These are phyloP conservation scores for Cynaeus angustus DNA, from an alignment of 2,888 invertebrate genomes.

Conservation along the genomic window DNA sequence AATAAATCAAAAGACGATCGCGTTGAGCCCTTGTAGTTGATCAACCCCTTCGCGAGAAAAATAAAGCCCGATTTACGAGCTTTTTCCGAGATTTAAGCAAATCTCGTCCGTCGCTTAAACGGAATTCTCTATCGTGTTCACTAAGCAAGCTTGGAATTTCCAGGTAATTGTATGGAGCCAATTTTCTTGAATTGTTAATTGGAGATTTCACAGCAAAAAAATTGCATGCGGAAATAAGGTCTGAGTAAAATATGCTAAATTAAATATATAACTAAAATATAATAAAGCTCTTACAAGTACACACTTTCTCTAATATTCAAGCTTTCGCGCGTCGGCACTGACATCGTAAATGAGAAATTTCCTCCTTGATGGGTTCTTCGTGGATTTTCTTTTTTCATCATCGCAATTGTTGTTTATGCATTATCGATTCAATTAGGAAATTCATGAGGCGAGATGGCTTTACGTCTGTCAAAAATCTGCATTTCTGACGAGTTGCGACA, in stretches of 20 bases:
- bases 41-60: slow-evolving; percentile 13
- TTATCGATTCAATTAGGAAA: slow-evolving; percentile 29
- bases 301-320: slow-evolving; percentile 24
- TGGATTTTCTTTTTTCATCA: slow-evolving; percentile 17
- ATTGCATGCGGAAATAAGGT: no score
- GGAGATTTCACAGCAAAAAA: no score
- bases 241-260: no score
- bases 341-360: slow-evolving; percentile 20
- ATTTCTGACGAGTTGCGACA: slow-evolving; percentile 11
- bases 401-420: slow-evolving; percentile 28
- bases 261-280: slow-evolving; percentile 29
- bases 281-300: slow-evolving; percentile 29
- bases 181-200: neutral
- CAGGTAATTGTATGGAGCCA: neutral
- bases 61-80: slow-evolving; percentile 16
- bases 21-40: slow-evolving; percentile 15
- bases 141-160: neutral
- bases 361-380: slow-evolving; percentile 7
- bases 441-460: slow-evolving; percentile 21
- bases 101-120: slow-evolving; percentile 1
- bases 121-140: neutral
- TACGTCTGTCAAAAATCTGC: slow-evolving; percentile 28
- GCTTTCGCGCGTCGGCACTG: slow-evolving; percentile 17
- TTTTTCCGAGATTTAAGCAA: slow-evolving; percentile 10
- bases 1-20: slow-evolving; percentile 34